Evolutionary conservation across 2,888 invertebrate species (phyloP).

Genomic region (Dryococelus australis): DNA sequence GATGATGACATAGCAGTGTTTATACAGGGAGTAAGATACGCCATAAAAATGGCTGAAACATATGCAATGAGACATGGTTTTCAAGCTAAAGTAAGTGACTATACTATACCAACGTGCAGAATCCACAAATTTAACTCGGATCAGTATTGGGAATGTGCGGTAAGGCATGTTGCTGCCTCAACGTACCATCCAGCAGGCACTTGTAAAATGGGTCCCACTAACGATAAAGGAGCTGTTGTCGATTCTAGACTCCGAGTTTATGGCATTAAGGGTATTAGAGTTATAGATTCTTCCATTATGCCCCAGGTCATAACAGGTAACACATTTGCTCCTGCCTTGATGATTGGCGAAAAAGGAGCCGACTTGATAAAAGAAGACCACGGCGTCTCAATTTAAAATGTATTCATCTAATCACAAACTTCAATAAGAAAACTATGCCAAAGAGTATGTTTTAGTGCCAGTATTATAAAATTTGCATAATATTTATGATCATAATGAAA

Average conservation of each 20-base stretch:
- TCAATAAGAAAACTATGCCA: not conserved
- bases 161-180: conserved; percentile 31
- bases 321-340: conserved; percentile 87
- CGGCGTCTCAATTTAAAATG: not conserved
- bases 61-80: conserved; percentile 70
- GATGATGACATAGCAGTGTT: conserved; percentile 80
- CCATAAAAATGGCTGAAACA: conserved; percentile 69
- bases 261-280: conserved; percentile 78
- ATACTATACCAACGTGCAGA: conserved; percentile 24
- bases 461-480: too few relatives aligned
- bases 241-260: conserved; percentile 78
- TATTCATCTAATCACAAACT: not conserved
- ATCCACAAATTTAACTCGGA: conserved; percentile 63
- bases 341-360: conserved; percentile 90
- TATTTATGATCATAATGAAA: too few relatives aligned
- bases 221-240: conserved; percentile 71
- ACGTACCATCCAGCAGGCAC: conserved; percentile 39
- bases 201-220: conserved; percentile 40
- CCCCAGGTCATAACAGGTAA: conserved; percentile 88
- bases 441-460: not conserved
- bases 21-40: conserved; percentile 71
- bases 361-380: conserved; percentile 88
- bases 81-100: not conserved
- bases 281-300: conserved; percentile 88
- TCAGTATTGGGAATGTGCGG: conserved; percentile 39